Conservation (phyloP, 2,113 vertebrate genomes). For the Harpagus bidentatus region DNA sequence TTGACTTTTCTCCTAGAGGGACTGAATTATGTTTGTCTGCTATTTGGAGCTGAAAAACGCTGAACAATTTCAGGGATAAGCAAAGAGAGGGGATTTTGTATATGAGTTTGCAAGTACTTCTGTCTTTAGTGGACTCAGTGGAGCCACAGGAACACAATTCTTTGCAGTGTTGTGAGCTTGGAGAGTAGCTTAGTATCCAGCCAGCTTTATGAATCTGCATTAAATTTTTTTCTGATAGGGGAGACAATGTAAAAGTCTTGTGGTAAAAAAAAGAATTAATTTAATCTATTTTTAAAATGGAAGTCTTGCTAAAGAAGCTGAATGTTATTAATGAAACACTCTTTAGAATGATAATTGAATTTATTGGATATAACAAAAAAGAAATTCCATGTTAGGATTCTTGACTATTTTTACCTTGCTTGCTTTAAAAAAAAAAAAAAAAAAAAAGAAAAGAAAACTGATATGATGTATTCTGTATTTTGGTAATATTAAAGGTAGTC, state of each 20-base stretch:
- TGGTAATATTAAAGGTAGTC: background rate
- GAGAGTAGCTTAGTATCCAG: background rate
- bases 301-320: background rate
- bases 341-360: background rate
- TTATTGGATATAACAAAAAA: background rate
- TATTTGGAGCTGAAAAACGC: background rate
- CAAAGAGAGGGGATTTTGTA: slow-evolving; percentile 12
- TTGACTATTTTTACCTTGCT: background rate
- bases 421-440: background rate
- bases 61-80: slow-evolving; percentile 2
- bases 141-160: background rate
- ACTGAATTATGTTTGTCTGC: slow-evolving; percentile 2
- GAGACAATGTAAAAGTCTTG: background rate
- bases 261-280: background rate
- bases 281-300: background rate
- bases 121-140: background rate
- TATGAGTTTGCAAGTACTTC: background rate
- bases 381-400: background rate
- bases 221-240: background rate
- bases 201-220: background rate
- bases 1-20: slow-evolving; percentile 18
- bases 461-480: background rate
- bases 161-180: background rate
- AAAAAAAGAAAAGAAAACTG: background rate
- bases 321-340: background rate